phyloP scores from a whole-genome alignment of 2,888 invertebrate genomes.

The Morpho achilles region DNA sequence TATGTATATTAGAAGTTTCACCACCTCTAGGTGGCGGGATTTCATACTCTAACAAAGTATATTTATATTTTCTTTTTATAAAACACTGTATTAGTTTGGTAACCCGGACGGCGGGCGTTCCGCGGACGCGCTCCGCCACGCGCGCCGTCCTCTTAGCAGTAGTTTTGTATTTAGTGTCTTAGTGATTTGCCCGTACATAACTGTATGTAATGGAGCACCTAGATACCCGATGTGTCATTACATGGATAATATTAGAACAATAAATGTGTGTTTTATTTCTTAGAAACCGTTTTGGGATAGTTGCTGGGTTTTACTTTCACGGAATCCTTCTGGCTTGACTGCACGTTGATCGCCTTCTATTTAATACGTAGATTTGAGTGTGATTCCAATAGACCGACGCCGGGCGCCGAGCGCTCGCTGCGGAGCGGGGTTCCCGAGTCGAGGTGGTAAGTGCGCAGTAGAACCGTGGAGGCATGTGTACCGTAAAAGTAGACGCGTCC shows the following conservation, averaged over 20 bases:
- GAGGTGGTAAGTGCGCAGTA: slow-evolving; percentile 42
- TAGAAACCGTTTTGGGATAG: slow-evolving; percentile 48
- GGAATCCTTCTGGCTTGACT: slow-evolving; percentile 36
- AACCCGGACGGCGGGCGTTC: slow-evolving; percentile 31
- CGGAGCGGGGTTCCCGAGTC: slow-evolving; percentile 38
- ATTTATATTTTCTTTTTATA: slow-evolving; percentile 42
- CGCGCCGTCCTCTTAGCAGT: slow-evolving; percentile 46
- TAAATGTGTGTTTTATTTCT: slow-evolving; percentile 75
- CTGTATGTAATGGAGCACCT: slow-evolving; percentile 68
- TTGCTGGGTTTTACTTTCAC: slow-evolving; percentile 45
- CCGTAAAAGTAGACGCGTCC: slow-evolving; percentile 34
- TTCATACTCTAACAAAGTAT: slow-evolving; percentile 31
- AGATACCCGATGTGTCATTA: slow-evolving; percentile 73
- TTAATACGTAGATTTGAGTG: slow-evolving; percentile 27
- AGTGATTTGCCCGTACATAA: slow-evolving; percentile 60
- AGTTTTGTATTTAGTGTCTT: slow-evolving; percentile 63
- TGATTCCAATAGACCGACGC: slow-evolving; percentile 36
- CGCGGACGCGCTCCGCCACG: slow-evolving; percentile 23
- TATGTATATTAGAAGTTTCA: slow-evolving; percentile 31
- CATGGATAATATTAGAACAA: slow-evolving; percentile 73
- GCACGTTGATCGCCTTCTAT: slow-evolving; percentile 42
- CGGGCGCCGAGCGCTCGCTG: slow-evolving; percentile 42
- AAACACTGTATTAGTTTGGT: slow-evolving; percentile 39
- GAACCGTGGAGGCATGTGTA: slow-evolving; percentile 43
- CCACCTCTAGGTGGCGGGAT: slow-evolving; percentile 11